Percentiles rank a stretch among this genome's conserved stretches.
Evolutionary conservation across 2,888 invertebrate species (phyloP).

Genomic region (Epirrhoe tristata): DNA sequence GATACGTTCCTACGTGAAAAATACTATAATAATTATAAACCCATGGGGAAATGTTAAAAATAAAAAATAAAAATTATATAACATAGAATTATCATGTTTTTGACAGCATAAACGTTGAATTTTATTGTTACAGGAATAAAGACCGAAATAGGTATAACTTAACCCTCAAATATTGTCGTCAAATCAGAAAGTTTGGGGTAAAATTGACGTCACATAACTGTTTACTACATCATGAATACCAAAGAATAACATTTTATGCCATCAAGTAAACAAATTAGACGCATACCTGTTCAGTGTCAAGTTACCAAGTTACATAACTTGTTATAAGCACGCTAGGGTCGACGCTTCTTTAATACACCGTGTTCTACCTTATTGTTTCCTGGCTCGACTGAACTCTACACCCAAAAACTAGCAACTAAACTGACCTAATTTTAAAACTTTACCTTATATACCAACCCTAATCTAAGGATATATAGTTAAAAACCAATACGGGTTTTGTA

Average conservation of each 20-base stretch:
- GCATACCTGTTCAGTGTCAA: conserved; percentile 44
- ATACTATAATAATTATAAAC: too few relatives aligned
- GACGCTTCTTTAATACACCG: conserved; percentile 53
- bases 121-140: not conserved
- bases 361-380: conserved; percentile 45
- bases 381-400: not conserved
- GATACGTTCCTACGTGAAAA: too few relatives aligned
- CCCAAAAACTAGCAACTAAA: conserved; percentile 25
- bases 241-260: conserved; percentile 25
- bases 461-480: conserved; percentile 35
- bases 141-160: too few relatives aligned
- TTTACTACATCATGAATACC: conserved; percentile 23
- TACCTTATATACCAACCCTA: conserved; percentile 41
- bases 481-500: conserved; percentile 43
- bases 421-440: conserved; percentile 31
- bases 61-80: too few relatives aligned
- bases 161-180: conserved; percentile 2
- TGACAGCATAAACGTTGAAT: too few relatives aligned
- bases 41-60: too few relatives aligned
- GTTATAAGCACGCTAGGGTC: conserved; percentile 53
- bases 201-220: conserved; percentile 17
- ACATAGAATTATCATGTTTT: too few relatives aligned
- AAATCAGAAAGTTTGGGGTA: conserved; percentile 14
- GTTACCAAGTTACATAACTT: conserved; percentile 44
- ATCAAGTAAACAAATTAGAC: conserved; percentile 32